Evolutionary conservation across 2,797 vertebrate species (phyloP).

Genomic region (Oreochromis mossambicus): DNA sequence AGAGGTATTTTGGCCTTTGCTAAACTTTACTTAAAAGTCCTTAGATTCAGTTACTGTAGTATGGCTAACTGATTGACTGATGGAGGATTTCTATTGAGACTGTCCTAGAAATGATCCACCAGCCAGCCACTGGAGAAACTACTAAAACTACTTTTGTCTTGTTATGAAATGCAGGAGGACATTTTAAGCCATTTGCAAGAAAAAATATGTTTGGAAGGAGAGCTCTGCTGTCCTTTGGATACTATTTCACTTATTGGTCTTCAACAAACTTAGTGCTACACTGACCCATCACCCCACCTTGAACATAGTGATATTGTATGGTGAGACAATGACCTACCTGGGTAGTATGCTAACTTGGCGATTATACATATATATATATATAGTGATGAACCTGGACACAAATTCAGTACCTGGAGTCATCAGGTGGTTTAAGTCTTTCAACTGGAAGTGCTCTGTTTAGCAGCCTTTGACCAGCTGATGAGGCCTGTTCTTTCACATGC

Average conservation of each 20-base stretch:
- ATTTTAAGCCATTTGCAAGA: background rate
- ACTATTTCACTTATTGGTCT: background rate
- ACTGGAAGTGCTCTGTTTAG: background rate
- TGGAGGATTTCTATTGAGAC: background rate
- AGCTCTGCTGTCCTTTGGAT: background rate
- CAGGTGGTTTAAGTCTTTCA: background rate
- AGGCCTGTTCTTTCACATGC: background rate
- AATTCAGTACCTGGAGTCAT: background rate
- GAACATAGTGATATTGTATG: background rate
- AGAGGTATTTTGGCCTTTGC: background rate
- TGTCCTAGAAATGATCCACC: background rate
- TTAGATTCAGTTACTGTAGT: background rate
- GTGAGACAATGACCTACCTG: background rate
- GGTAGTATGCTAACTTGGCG: background rate
- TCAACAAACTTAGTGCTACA: background rate
- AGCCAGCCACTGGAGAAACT: background rate
- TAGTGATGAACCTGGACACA: background rate
- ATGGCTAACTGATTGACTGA: background rate
- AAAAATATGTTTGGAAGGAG: background rate
- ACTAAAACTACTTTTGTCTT: background rate
- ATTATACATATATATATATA: background rate
- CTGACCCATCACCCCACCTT: background rate
- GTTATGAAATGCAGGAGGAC: background rate
- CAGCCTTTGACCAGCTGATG: background rate
- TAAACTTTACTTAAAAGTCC: background rate